A percentile compares a stretch with the other conserved stretches of the same genome.
Evolutionary conservation across 2,113 vertebrate genomes (phyloP).

Genomic region (Trichechus manatus): DNA sequence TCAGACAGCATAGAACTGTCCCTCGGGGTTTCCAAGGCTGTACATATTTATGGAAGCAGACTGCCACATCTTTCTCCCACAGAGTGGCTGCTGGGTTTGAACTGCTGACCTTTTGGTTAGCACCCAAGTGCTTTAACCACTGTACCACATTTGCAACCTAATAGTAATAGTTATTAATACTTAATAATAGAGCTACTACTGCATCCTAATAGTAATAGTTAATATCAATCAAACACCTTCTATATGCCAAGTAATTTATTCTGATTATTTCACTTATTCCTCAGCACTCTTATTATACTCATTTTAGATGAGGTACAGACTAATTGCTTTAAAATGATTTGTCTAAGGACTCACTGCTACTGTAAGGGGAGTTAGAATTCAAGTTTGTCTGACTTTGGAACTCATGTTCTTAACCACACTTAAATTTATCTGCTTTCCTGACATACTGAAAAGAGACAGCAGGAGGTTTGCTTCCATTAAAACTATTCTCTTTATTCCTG

Average conservation of each 20-base stretch:
- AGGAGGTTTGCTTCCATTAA: neutral
- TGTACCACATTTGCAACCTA: neutral
- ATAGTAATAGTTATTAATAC: neutral
- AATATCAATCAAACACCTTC: neutral
- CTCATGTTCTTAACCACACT: neutral
- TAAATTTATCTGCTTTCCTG: neutral
- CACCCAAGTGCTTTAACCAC: no score
- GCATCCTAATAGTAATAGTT: neutral
- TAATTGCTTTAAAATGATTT: neutral
- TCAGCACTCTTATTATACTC: neutral
- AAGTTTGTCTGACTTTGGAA: neutral
- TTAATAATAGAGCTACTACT: neutral
- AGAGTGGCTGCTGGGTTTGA: no score
- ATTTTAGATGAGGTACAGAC: neutral
- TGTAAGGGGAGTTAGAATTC: neutral
- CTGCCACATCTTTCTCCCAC: no score
- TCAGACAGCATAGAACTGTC: no score
- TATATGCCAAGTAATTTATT: neutral
- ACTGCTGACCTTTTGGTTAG: no score
- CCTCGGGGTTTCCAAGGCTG: no score
- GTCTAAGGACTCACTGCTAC: neutral
- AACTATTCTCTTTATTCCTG: neutral
- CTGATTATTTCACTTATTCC: neutral
- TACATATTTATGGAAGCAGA: no score
- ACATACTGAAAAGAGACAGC: neutral